Percentiles rank a stretch among this genome's conserved stretches.
Conservation (phyloP, 2,888 invertebrate genomes). For the Paralinhomoeus sp. region DNA sequence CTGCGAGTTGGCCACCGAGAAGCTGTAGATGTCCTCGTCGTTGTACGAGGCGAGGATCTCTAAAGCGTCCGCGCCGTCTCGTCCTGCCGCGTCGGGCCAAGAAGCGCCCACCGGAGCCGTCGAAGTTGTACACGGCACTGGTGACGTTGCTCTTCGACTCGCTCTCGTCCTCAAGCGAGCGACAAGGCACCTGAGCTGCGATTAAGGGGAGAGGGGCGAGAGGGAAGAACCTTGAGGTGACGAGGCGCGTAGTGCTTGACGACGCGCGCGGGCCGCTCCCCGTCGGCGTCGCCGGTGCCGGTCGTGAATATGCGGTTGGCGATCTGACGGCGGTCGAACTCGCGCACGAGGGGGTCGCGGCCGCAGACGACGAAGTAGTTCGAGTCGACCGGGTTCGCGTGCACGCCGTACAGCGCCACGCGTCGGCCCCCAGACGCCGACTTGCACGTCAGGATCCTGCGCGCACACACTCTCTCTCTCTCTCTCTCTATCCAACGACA, state of each 20-base stretch:
- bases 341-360: slow-evolving; percentile 39
- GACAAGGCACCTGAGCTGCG: background rate
- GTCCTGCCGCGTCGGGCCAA: background rate
- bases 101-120: slow-evolving; percentile 45
- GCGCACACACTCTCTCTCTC: background rate
- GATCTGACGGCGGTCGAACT: slow-evolving; percentile 6
- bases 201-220: background rate
- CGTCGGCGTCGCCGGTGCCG: too few species aligned
- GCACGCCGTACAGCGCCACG: slow-evolving; percentile 63
- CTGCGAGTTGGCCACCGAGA: slow-evolving; percentile 41
- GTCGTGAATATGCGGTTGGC: too few species aligned
- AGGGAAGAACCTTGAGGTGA: slow-evolving; percentile 30
- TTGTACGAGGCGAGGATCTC: slow-evolving; percentile 80
- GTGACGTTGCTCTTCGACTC: slow-evolving; percentile 45
- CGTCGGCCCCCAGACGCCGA: slow-evolving; percentile 22
- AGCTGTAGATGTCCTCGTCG: slow-evolving; percentile 72
- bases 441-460: slow-evolving; percentile 1
- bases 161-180: slow-evolving; percentile 21
- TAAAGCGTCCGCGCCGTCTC: too few species aligned
- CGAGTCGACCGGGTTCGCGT: slow-evolving; percentile 52
- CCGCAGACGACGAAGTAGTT: slow-evolving; percentile 62
- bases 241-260: slow-evolving; percentile 42
- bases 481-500: too few species aligned
- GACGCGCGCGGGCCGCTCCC: slow-evolving; percentile 3
- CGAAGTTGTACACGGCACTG: slow-evolving; percentile 67